Percentiles rank a stretch among this genome's conserved stretches.
phyloP scores from a whole-genome alignment of 2,797 vertebrate genomes.

The Trematomus bernacchii region DNA sequence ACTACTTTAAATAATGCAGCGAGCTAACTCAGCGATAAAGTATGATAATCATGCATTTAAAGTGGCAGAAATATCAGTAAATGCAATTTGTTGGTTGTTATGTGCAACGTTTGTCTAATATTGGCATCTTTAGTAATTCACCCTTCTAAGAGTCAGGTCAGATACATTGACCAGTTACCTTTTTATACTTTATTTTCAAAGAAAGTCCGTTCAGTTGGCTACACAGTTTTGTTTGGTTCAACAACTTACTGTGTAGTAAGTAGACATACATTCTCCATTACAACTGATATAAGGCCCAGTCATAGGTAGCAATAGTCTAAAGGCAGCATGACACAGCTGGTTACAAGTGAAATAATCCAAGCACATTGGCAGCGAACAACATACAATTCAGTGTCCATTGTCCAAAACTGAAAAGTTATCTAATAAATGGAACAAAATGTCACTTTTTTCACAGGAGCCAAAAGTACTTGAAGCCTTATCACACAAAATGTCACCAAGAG shows the following conservation, averaged over 20 bases:
- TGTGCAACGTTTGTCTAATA: no score
- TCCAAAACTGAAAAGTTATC: slow-evolving; percentile 21
- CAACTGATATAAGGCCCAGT: neutral
- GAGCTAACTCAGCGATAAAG: neutral
- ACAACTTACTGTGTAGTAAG: neutral
- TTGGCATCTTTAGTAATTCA: no score
- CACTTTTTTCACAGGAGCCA: slow-evolving; percentile 31
- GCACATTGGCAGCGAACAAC: slow-evolving; percentile 16
- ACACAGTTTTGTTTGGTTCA: no score
- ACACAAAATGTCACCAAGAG: slow-evolving; percentile 38
- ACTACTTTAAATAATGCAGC: neutral
- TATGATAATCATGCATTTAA: neutral
- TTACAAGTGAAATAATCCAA: neutral
- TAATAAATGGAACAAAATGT: slow-evolving; percentile 40
- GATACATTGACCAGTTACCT: no score
- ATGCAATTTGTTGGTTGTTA: no score
- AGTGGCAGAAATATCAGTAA: no score
- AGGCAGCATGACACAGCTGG: neutral
- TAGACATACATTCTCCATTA: no score
- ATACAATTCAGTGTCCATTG: slow-evolving; percentile 17
- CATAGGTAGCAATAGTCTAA: slow-evolving; percentile 1
- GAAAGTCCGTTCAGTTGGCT: no score
- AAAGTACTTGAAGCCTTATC: slow-evolving; percentile 55
- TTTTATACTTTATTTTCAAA: no score
- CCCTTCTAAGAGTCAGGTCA: no score